Conservation (phyloP, 2,797 vertebrate genomes). For the Sebastes diaconus region DNA sequence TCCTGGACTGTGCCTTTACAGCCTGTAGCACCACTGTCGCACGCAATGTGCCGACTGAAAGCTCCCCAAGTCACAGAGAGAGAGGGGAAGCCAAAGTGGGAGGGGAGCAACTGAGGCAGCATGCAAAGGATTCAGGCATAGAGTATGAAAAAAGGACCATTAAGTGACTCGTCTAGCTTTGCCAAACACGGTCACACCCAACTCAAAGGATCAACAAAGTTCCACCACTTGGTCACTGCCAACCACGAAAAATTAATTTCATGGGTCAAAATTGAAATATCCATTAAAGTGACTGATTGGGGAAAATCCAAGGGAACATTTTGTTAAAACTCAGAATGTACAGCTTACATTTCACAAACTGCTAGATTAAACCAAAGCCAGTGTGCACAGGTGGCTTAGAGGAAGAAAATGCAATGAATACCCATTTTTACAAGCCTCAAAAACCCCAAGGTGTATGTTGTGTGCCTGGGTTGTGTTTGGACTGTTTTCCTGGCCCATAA, state of each 20-base stretch:
- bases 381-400: constrained; percentile 30
- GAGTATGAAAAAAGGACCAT: constrained; percentile 31
- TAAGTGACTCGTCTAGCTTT: constrained; percentile 36
- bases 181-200: constrained; percentile 53
- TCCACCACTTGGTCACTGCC: constrained; percentile 31
- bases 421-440: constrained; percentile 44
- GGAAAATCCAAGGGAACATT: constrained; percentile 35
- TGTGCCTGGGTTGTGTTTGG: constrained; percentile 39
- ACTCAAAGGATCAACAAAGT: constrained; percentile 42
- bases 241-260: constrained; percentile 41
- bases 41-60: constrained; percentile 69
- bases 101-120: constrained; percentile 30
- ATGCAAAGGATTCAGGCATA: constrained; percentile 44
- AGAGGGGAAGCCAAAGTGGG: constrained; percentile 47
- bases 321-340: constrained; percentile 11
- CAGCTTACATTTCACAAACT: constrained; percentile 23
- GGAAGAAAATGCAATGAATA: constrained; percentile 41
- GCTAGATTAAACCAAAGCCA: constrained; percentile 26
- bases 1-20: constrained; percentile 52
- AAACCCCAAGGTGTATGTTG: constrained; percentile 34
- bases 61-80: constrained; percentile 61
- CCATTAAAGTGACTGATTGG: constrained; percentile 23
- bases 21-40: constrained; percentile 53
- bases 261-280: constrained; percentile 47
- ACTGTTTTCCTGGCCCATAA: constrained; percentile 38